Percentiles rank a stretch among this genome's conserved stretches.
phyloP scores from a whole-genome alignment of 2,888 invertebrate genomes.

The Xanthorhoe designata region DNA sequence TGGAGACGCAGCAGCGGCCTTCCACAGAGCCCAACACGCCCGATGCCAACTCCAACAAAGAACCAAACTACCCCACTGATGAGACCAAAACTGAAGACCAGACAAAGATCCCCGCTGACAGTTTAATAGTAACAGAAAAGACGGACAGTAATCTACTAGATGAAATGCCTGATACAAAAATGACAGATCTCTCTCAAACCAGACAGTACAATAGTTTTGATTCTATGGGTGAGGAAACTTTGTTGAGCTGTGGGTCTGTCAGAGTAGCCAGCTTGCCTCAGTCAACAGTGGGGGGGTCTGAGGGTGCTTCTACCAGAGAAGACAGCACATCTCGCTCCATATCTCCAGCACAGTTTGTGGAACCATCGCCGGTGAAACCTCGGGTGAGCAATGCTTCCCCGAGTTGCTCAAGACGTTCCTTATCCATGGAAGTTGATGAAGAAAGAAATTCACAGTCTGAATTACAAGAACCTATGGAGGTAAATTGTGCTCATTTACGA shows the following conservation, averaged over 20 bases:
- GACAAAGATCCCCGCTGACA: conserved; percentile 75
- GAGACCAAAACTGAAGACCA: conserved; percentile 71
- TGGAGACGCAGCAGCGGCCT: conserved; percentile 60
- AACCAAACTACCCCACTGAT: conserved; percentile 70
- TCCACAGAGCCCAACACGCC: conserved; percentile 68
- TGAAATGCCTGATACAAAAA: conserved; percentile 83
- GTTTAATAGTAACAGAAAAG: conserved; percentile 81
- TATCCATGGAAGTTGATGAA: conserved; percentile 83
- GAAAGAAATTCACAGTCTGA: conserved; percentile 78
- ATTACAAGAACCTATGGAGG: conserved; percentile 79
- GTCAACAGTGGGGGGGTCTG: conserved; percentile 68
- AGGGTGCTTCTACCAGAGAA: conserved; percentile 70
- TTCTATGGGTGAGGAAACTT: conserved; percentile 79
- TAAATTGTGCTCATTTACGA: conserved; percentile 39
- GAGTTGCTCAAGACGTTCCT: conserved; percentile 77
- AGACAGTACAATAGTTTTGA: conserved; percentile 82
- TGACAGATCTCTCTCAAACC: conserved; percentile 81
- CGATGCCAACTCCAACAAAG: conserved; percentile 71
- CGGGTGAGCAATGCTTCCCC: conserved; percentile 73
- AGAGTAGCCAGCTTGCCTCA: conserved; percentile 73
- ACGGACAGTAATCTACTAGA: conserved; percentile 77
- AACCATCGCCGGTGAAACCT: conserved; percentile 75
- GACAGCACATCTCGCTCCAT: conserved; percentile 78
- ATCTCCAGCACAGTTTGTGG: conserved; percentile 79
- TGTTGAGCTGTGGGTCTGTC: conserved; percentile 78